Base-by-base conservation (phyloP, 37 sponge, comb jelly and placozoan genomes). In the Crambe crambe region DNA sequence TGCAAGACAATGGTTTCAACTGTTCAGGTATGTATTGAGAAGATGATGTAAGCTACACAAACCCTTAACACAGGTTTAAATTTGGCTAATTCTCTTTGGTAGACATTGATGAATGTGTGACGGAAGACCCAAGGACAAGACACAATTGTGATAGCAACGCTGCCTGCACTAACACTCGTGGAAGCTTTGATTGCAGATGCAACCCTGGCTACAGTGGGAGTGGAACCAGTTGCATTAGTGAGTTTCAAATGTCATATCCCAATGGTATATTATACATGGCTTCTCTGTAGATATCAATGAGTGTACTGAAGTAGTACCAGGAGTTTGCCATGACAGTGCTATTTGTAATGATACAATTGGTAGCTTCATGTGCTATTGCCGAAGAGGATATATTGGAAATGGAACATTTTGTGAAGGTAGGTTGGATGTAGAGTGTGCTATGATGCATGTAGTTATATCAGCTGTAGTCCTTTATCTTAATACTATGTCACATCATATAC, bases 211-310 rank as follows among this genome's bases (percentile, higher is more conserved):
- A 80, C 30, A 58, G 12, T 37, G 72, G 60, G 37, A 58, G 70
- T 69, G 59, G 71, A 51, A 41, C 42, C 27, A 59, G 17, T 37
- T 70, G 80, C 31, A 56, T 21, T 35, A 37, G 79, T 79, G 68
- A 35, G 56, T 31, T 29, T 65, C 30, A 6, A 51, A 40, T 26
- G 31, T 70, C 25, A 6, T 25, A 25, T 60, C 27, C n/a, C n/a
- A n/a, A 65, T 65, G 56, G 31, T 58, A 47, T 47, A 15, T 15
- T 47, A 12, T 47, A 12, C 6, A 47, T n/a, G n/a, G n/a, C n/a
- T n/a, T n/a, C n/a, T n/a, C n/a, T n/a, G n/a, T 47, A 85, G 85
- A 85, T 47, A 77, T 77, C 29, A 34, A 85, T 70, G 85, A 85
- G 63, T 85, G 85, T 72, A 3, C 44, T 0, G 42, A 70, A 35